A percentile compares a stretch with the other conserved stretches of the same genome.
These are phyloP conservation scores for Andrena minutula DNA, from an alignment of 2,888 invertebrate species.

Conservation along the genomic window DNA sequence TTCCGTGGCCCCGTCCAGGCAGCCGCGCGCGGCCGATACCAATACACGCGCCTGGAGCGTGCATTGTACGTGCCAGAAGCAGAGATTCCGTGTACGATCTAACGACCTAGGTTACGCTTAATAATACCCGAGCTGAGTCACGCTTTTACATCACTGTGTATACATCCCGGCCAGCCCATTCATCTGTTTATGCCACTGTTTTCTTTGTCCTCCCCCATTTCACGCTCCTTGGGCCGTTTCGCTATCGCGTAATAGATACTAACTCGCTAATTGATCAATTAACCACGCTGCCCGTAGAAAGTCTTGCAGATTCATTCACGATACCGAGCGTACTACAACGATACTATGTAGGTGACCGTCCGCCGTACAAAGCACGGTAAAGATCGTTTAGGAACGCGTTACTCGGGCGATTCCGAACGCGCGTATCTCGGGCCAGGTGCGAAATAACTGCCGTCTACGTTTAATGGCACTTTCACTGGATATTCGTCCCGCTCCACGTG, in stretches of 20 bases:
- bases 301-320: conserved; percentile 1
- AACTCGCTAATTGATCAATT: conserved; percentile 23
- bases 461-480: too few species aligned
- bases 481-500: too few species aligned
- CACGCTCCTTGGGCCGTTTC: conserved; percentile 24
- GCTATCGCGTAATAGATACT: neutral
- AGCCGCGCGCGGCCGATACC: conserved; percentile 17
- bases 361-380: neutral
- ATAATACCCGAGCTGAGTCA: conserved; percentile 56
- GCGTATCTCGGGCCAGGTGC: too few species aligned
- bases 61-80: conserved; percentile 21
- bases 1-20: neutral
- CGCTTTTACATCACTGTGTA: conserved; percentile 34
- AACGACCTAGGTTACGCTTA: conserved; percentile 38
- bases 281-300: neutral
- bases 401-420: neutral
- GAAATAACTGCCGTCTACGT: too few species aligned
- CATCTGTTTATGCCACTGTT: conserved; percentile 27
- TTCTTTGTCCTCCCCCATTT: conserved; percentile 19
- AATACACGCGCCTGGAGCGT: conserved; percentile 23
- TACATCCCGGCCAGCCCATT: conserved; percentile 33
- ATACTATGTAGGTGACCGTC: neutral
- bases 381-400: neutral
- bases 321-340: neutral
- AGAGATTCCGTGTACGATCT: conserved; percentile 28